These are phyloP conservation scores for Drosophila neocordata DNA, from an alignment of 1,140 invertebrate genomes.

Conservation along the genomic window DNA sequence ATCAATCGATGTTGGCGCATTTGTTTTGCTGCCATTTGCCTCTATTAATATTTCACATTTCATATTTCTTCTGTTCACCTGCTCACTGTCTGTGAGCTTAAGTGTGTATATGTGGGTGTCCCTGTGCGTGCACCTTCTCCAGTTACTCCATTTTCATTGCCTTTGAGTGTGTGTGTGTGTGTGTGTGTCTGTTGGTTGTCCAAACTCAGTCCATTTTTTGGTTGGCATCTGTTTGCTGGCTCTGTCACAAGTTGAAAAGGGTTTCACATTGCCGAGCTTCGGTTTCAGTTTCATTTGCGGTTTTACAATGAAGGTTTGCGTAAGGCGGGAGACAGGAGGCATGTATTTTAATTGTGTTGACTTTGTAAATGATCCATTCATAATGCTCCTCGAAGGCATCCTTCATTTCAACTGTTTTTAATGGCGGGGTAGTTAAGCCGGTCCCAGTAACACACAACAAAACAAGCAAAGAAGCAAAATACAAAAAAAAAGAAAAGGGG, in stretches of 20 bases:
- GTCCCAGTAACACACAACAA: conserved; percentile 9
- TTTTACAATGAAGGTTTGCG: conserved; percentile 8
- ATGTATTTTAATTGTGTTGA: conserved; percentile 76
- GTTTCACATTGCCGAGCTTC: conserved; percentile 36
- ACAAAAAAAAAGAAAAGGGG: not conserved
- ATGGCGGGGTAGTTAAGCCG: conserved; percentile 55
- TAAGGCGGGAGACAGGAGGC: conserved; percentile 18
- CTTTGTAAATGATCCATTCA: conserved; percentile 77
- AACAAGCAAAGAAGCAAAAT: conserved; percentile 1
- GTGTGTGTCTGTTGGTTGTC: conserved; percentile 10
- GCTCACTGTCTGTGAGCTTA: not conserved
- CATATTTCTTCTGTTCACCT: conserved; percentile 31
- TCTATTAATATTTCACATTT: conserved; percentile 60
- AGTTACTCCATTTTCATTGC: conserved; percentile 22
- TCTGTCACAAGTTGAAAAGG: conserved; percentile 49
- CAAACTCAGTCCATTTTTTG: not conserved
- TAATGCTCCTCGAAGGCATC: conserved; percentile 66
- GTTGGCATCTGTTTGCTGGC: conserved; percentile 19
- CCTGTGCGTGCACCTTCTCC: not conserved
- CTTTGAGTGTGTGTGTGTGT: conserved; percentile 1
- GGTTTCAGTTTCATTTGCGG: conserved; percentile 25
- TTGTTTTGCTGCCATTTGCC: conserved; percentile 31
- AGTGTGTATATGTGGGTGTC: not conserved
- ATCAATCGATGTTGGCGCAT: conserved; percentile 50
- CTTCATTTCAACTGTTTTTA: conserved; percentile 46